Percentiles rank a stretch among this genome's conserved stretches.
These are phyloP conservation scores for Ibidorhyncha struthersii DNA, from an alignment of 2,113 vertebrate species.

Conservation along the genomic window DNA sequence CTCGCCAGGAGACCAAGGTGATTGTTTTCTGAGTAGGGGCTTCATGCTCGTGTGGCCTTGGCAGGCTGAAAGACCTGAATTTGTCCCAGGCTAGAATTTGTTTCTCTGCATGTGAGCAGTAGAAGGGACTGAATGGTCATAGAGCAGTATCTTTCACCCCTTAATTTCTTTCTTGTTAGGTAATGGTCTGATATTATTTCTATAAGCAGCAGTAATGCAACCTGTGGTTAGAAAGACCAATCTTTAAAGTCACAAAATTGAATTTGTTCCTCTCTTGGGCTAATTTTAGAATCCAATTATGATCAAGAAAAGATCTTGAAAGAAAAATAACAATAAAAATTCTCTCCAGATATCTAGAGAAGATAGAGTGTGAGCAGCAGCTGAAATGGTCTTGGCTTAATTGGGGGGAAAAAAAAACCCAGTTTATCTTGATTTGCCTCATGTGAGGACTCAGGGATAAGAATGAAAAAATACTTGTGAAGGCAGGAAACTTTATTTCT, in stretches of 20 bases:
- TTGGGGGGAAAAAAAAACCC: not conserved
- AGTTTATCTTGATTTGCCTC: slow-evolving; percentile 18
- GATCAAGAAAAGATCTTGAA: not conserved
- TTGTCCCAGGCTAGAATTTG: not conserved
- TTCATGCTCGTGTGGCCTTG: not conserved
- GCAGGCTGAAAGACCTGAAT: not conserved
- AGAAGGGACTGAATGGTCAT: not conserved
- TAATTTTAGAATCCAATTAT: slow-evolving; percentile 50
- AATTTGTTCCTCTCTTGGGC: not conserved
- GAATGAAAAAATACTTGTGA: not conserved
- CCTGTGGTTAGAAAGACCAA: not conserved
- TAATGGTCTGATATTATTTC: not conserved
- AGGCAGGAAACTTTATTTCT: not conserved
- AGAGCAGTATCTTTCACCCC: not conserved
- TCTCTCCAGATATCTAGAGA: not conserved
- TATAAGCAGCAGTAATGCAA: not conserved
- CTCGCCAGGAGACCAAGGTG: not conserved
- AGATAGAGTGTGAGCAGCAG: not conserved
- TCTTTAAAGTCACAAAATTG: not conserved
- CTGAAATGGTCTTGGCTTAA: not conserved
- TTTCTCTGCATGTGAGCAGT: not conserved
- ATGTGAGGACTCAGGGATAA: not conserved
- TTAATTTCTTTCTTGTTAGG: not conserved
- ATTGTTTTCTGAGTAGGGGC: not conserved
- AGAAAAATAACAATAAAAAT: not conserved